Conservation (phyloP, 2,888 invertebrate species). For the Microplitis manilae region DNA sequence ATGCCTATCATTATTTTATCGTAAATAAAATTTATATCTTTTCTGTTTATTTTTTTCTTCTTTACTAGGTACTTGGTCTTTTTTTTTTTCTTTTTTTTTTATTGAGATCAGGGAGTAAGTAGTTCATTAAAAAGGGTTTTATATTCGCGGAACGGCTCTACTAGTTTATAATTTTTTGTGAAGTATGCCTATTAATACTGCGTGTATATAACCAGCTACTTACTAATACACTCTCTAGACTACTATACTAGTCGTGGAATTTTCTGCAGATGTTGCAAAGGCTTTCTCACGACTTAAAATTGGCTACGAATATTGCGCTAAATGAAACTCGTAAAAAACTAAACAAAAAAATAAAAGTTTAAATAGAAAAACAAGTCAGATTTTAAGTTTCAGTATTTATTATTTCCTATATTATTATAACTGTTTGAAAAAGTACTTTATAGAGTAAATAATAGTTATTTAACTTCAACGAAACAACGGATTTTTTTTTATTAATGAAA, state of each 20-base stretch:
- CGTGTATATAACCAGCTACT: neutral
- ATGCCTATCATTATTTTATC: neutral
- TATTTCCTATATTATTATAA: neutral
- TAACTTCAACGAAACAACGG: neutral
- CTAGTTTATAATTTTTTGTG: neutral
- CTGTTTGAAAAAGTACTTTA: neutral
- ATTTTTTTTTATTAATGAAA: too few species aligned
- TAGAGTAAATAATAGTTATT: conserved; percentile 1
- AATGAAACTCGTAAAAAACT: conserved; percentile 3
- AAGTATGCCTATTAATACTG: neutral
- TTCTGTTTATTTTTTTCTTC: neutral
- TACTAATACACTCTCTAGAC: neutral
- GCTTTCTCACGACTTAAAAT: conserved; percentile 10
- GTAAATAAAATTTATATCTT: neutral
- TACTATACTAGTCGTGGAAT: neutral
- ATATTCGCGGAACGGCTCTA: neutral
- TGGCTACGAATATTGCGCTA: conserved; percentile 2
- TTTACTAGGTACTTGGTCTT: neutral
- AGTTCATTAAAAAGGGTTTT: neutral
- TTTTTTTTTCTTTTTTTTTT: neutral
- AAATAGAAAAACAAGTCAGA: neutral
- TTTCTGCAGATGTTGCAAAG: conserved; percentile 6
- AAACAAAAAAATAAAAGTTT: neutral
- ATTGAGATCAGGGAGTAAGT: neutral
- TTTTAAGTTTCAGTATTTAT: neutral